Evolutionary conservation across 1,140 invertebrate species (phyloP).

Genomic region (Aradophagus sp.): DNA sequence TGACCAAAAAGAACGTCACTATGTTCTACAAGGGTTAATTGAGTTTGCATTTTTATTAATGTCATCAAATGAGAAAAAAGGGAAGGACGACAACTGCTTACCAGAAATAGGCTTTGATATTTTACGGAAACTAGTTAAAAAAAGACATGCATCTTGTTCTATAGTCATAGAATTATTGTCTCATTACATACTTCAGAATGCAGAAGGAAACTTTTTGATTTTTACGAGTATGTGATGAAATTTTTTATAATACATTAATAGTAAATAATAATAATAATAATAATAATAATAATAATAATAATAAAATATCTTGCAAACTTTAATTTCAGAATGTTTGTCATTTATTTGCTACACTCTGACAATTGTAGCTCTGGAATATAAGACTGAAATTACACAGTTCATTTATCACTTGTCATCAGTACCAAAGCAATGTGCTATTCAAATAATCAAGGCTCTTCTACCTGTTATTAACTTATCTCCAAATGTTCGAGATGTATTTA

Average conservation of each 20-base stretch:
- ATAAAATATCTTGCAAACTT: constrained; percentile 16
- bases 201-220: constrained; percentile 64
- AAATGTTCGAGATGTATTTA: constrained; percentile 74
- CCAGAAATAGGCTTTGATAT: constrained; percentile 74
- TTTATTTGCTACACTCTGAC: constrained; percentile 72
- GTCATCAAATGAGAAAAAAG: constrained; percentile 62
- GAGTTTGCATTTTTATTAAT: constrained; percentile 76
- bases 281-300: constrained; percentile 5
- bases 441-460: constrained; percentile 74
- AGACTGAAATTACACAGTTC: constrained; percentile 70
- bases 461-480: constrained; percentile 73
- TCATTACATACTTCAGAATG: constrained; percentile 71
- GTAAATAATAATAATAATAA: constrained; percentile 1
- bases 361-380: constrained; percentile 72
- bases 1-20: constrained; percentile 75
- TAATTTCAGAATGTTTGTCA: constrained; percentile 75
- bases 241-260: neutral
- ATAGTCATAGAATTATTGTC: constrained; percentile 73
- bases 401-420: constrained; percentile 74
- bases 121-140: constrained; percentile 74
- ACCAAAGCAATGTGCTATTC: constrained; percentile 66
- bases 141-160: constrained; percentile 70
- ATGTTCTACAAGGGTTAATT: constrained; percentile 75
- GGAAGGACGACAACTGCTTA: constrained; percentile 58
- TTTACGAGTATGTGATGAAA: constrained; percentile 71